A percentile compares a stretch with the other conserved stretches of the same genome.
Evolutionary conservation across 1,140 invertebrate species (phyloP).

Genomic region (Neuroterus valhalla): DNA sequence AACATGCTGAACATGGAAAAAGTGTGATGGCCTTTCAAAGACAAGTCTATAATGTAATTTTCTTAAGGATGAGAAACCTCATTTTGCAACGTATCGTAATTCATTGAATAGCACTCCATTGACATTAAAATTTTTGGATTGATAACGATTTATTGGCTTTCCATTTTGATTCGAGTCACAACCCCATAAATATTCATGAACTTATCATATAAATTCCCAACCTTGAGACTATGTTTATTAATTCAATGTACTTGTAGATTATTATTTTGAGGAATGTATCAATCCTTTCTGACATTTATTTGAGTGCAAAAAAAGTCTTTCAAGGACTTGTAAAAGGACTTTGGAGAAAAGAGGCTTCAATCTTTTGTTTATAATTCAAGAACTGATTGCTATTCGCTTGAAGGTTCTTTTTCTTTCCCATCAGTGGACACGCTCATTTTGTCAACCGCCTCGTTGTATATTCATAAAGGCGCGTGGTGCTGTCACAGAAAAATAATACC

Average conservation of each 20-base stretch:
- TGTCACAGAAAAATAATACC: constrained; percentile 15
- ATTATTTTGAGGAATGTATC: too few species aligned
- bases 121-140: background rate
- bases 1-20: constrained; percentile 6
- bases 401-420: background rate
- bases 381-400: background rate
- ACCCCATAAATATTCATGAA: background rate
- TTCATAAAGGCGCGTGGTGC: constrained; percentile 2
- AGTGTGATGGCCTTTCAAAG: constrained; percentile 8
- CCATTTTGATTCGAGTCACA: too few species aligned
- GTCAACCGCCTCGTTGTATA: background rate
- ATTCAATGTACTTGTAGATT: too few species aligned
- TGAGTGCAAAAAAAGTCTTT: too few species aligned
- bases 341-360: too few species aligned
- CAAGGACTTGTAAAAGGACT: too few species aligned
- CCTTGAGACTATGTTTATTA: too few species aligned
- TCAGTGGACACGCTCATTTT: background rate
- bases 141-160: background rate
- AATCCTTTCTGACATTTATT: too few species aligned
- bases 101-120: background rate
- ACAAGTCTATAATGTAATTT: constrained; percentile 7
- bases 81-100: background rate
- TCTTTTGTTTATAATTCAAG: too few species aligned
- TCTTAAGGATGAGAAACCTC: background rate
- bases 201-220: background rate